Evolutionary conservation across 2,113 vertebrate species (phyloP), one percentile per base, ranked within the genome.

Genomic region (Oophaga pumilio): DNA sequence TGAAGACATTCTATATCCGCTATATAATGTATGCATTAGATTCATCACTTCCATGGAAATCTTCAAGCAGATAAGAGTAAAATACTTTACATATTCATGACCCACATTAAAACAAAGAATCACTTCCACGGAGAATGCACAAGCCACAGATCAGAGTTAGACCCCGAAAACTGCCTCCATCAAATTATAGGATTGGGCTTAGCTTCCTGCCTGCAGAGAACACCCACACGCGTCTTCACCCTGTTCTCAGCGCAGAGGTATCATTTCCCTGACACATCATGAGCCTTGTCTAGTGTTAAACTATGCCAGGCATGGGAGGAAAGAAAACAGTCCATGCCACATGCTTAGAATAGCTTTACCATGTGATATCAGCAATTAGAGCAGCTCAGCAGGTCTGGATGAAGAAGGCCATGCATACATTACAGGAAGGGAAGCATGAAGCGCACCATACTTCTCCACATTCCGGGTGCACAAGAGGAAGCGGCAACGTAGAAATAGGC

Each of bases 271-370:
- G 53, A 85, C 53, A 85, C 53, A 76, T 85, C 57, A 66, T 53
- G 84, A 28, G 53, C 73, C n/a, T 66, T 76, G 60, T 66, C 85
- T 78, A 74, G 73, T 64, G 59, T 56, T 77, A 66, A 66, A 53
- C 60, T 64, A 76, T 20, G 17, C 20, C 56, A 49, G 62, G 52
- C 20, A 69, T 71, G 64, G 53, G 76, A 62, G 22, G 7, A 28
- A 8, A 26, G 53, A 52, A 52, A 15, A 18, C 64, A n/a, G 20
- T 8, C 17, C 28, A 28, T 57, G 62, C 49, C 62, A 86, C 76
- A 80, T 86, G 85, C 85, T 20, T 79, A 56, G 76, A 86, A 80
- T 77, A 56, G 62, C 43, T 80, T 71, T 17, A 22, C 52, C 76
- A 86, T 80, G 50, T 59, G 76, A 69, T 77, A 20, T 17, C 57